Conservation (phyloP, 2,113 vertebrate species). For the Notarius lentiginosus region DNA sequence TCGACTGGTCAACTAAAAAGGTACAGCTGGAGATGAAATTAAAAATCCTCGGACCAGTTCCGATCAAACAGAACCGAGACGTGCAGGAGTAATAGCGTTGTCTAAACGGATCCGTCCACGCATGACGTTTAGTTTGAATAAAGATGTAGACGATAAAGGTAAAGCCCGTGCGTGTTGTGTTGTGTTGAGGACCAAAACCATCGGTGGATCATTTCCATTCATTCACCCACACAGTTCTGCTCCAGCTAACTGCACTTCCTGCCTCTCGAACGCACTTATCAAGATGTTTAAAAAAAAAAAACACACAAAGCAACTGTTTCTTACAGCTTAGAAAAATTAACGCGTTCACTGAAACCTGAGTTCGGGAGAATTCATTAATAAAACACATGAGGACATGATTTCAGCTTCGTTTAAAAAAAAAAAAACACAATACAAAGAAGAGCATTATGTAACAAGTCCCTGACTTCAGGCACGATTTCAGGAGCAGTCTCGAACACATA, state of each 20-base stretch:
- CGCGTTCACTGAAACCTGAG: background rate
- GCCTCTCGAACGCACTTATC: background rate
- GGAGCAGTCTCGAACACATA: background rate
- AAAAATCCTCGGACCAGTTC: background rate
- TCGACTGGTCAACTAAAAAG: no score
- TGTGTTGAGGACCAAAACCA: slow-evolving; percentile 9
- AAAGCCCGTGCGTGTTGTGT: background rate
- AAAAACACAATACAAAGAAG: background rate
- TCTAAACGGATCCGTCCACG: background rate
- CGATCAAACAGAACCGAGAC: background rate
- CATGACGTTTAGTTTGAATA: background rate
- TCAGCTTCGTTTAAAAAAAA: background rate
- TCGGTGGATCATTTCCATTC: slow-evolving; percentile 15
- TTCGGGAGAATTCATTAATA: background rate
- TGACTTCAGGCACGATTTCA: background rate
- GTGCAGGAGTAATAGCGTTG: background rate
- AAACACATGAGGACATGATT: background rate
- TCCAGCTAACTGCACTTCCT: background rate
- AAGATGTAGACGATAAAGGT: background rate
- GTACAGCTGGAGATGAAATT: no score
- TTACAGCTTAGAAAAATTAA: background rate
- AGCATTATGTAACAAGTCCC: background rate
- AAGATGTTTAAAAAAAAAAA: background rate
- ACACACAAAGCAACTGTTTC: background rate
- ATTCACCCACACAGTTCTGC: slow-evolving; percentile 10